These are phyloP conservation scores for Microcebus ravelobensis DNA, from an alignment of 2,113 vertebrate species.

Conservation along the genomic window DNA sequence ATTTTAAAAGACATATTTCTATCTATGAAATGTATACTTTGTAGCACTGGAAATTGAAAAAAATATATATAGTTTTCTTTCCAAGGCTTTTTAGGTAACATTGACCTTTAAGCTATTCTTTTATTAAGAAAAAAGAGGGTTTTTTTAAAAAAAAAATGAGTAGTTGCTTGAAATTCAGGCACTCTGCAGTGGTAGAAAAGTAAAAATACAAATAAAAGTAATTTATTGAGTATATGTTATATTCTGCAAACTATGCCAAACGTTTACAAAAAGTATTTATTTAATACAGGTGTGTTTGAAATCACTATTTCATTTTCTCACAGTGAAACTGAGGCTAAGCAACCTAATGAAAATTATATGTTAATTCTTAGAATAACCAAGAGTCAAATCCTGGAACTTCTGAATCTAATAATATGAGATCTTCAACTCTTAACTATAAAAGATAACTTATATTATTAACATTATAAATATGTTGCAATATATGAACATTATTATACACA, in stretches of 20 bases:
- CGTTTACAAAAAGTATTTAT: not conserved
- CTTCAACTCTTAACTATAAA: not conserved
- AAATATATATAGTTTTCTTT: not conserved
- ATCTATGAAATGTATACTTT: not conserved
- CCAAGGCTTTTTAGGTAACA: not conserved
- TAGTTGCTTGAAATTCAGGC: not conserved
- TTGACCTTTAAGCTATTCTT: not conserved
- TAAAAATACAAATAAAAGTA: not conserved
- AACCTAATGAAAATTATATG: not conserved
- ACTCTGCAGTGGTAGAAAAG: not conserved
- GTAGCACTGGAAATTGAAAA: not conserved
- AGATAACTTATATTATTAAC: not conserved
- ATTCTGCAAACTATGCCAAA: not conserved
- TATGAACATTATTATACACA: not conserved
- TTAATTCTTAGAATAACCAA: not conserved
- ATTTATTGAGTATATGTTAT: not conserved
- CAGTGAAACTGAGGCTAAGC: not conserved
- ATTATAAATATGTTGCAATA: not conserved
- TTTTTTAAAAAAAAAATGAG: not conserved
- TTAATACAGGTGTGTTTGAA: not conserved
- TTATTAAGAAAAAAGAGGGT: not conserved
- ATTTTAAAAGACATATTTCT: not conserved
- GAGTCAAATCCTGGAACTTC: not conserved
- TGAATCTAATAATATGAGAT: not conserved
- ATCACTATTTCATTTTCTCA: not conserved